These are phyloP conservation scores for Corythaixoides concolor DNA, from an alignment of 2,113 vertebrate genomes.

Conservation along the genomic window DNA sequence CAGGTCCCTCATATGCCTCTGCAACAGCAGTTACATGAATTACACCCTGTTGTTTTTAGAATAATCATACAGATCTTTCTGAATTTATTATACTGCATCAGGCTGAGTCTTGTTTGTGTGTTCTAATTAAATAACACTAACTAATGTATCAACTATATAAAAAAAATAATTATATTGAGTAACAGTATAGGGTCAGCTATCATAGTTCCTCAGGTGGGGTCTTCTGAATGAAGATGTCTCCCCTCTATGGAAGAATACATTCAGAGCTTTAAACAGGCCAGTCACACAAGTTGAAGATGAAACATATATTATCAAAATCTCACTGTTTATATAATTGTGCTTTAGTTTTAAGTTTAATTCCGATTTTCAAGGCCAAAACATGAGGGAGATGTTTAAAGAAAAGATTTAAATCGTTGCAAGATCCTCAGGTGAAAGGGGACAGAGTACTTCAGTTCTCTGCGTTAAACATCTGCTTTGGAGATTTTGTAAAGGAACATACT, in stretches of 20 bases:
- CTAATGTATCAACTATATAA: not conserved
- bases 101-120: not conserved
- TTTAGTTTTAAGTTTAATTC: not conserved
- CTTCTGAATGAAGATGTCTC: not conserved
- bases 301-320: not conserved
- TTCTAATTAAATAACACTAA: not conserved
- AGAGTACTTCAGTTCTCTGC: not conserved
- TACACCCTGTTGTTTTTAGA: conserved; percentile 11
- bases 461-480: not conserved
- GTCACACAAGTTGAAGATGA: not conserved
- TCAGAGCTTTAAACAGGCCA: not conserved
- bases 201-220: not conserved
- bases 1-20: not conserved
- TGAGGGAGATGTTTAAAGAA: not conserved
- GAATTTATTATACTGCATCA: not conserved
- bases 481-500: not conserved
- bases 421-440: not conserved
- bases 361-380: not conserved
- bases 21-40: not conserved
- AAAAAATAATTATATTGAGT: not conserved
- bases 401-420: not conserved
- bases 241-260: not conserved
- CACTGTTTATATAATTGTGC: not conserved
- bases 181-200: not conserved
- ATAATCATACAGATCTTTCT: not conserved